A percentile compares a stretch with the other conserved stretches of the same genome.
phyloP scores from a whole-genome alignment of 2,888 invertebrate species.

The Platycheirus albimanus region DNA sequence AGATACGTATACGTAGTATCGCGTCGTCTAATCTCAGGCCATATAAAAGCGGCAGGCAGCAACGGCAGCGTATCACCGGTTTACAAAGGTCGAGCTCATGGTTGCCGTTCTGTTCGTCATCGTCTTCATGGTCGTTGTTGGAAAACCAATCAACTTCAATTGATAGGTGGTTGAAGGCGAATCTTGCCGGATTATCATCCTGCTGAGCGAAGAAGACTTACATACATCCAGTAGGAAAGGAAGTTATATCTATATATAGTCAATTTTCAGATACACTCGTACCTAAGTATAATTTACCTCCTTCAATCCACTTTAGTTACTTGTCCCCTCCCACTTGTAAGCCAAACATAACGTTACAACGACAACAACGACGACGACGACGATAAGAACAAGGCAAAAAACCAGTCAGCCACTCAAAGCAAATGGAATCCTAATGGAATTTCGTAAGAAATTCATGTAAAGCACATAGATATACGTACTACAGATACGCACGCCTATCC shows the following conservation, averaged over 20 bases:
- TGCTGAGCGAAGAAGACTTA: conserved; percentile 28
- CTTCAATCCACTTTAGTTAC: conserved; percentile 66
- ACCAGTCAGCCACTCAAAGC: conserved; percentile 68
- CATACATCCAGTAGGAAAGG: conserved; percentile 46
- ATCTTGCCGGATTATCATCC: conserved; percentile 57
- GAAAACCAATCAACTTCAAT: conserved; percentile 73
- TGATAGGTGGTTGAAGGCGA: conserved; percentile 69
- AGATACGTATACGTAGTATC: conserved; percentile 21
- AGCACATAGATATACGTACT: conserved; percentile 69
- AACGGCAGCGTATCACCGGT: conserved; percentile 23
- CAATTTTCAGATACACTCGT: conserved; percentile 64
- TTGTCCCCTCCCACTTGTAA: conserved; percentile 10
- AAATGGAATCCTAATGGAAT: conserved; percentile 74
- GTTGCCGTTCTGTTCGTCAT: conserved; percentile 1
- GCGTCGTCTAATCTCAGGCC: conserved; percentile 35
- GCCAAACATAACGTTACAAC: conserved; percentile 8
- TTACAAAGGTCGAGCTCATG: conserved; percentile 50
- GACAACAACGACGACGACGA: conserved; percentile 9
- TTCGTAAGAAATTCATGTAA: conserved; percentile 73
- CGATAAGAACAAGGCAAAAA: conserved; percentile 24
- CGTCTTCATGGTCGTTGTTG: conserved; percentile 13
- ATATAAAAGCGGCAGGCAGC: conserved; percentile 30
- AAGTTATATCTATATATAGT: conserved; percentile 47
- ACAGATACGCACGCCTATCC: conserved; percentile 73
- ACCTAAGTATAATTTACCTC: conserved; percentile 71